phyloP scores from a whole-genome alignment of 2,888 invertebrate genomes.

The Rutpela maculata region DNA sequence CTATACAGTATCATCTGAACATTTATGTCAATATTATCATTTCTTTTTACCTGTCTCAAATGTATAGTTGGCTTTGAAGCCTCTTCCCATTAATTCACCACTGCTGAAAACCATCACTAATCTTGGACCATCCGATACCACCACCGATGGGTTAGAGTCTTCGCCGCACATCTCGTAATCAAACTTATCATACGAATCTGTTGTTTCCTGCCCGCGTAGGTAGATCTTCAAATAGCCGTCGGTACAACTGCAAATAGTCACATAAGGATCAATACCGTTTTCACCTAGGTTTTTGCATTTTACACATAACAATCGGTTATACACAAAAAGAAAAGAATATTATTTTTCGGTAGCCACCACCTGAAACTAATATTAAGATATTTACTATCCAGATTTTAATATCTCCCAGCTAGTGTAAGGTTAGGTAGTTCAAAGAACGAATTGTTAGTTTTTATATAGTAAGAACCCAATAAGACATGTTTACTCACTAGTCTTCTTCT shows the following conservation, averaged over 20 bases:
- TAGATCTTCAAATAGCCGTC: slow-evolving; percentile 95
- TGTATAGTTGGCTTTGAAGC: slow-evolving; percentile 92
- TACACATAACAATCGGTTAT: neutral
- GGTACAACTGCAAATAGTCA: slow-evolving; percentile 81
- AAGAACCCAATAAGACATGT: too few relatives aligned
- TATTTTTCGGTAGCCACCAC: too few relatives aligned
- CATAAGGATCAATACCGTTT: neutral
- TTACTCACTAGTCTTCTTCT: too few relatives aligned
- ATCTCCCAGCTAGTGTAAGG: too few relatives aligned
- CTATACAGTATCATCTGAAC: too few relatives aligned
- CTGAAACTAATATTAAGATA: too few relatives aligned
- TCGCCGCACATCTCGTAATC: slow-evolving; percentile 95
- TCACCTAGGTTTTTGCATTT: neutral
- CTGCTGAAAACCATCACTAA: slow-evolving; percentile 97
- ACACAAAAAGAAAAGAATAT: neutral
- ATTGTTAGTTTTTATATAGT: too few relatives aligned
- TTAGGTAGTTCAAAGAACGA: too few relatives aligned
- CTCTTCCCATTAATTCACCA: slow-evolving; percentile 91
- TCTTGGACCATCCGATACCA: slow-evolving; percentile 93
- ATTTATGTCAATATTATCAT: neutral
- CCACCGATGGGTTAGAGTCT: slow-evolving; percentile 83
- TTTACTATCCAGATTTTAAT: too few relatives aligned
- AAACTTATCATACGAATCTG: slow-evolving; percentile 94
- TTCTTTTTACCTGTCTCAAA: slow-evolving; percentile 84
- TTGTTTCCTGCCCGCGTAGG: slow-evolving; percentile 93